Base-by-base conservation (phyloP, 2,113 vertebrate genomes). In the Hemiprocne comata region DNA sequence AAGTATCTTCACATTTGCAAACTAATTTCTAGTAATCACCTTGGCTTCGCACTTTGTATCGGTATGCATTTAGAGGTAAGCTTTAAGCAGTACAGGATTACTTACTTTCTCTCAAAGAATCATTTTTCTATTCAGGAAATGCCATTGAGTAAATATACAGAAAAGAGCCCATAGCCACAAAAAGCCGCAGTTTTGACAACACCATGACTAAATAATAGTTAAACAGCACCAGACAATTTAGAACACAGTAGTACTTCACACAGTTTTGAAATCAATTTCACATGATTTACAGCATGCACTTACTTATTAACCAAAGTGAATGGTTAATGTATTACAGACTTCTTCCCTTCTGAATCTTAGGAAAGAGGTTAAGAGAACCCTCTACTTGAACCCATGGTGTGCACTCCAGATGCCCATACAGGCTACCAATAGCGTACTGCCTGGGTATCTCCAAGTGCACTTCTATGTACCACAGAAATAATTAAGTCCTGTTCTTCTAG, bases 391-490 rank as follows among this genome's bases (percentile, higher is more conserved):
- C 38, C 62, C 44, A 9, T 0, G 1, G 14, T 21, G n/a, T 14
- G 48, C 17, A n/a, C 74, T 51, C 31, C 73, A 73, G 42, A 54
- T 17, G 36, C 11, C 17, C n/a, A 19, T 3, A 18, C 2, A 34
- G 51, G 11, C 44, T 55, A 3, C 26, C 25, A 55, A 14, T 1
- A 50, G 4, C 8, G 7, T 58, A n/a, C 10, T 58, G 25, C 8
- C 3, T 18, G 17, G 16, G 8, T n/a, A 50, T 21, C 25, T 73
- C 28, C 54, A 78, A 53, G 71, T 8, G 9, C 13, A 55, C 13
- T 8, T 53, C 53, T 33, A 40, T 0, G 0, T 13, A 72, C n/a
- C 48, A 65, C 0, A 0, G 60, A 73, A 80, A 80, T 10, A 10
- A 17, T 58, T 8, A 28, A 38, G 11, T 11, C 15, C 46, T 62